phyloP scores from a whole-genome alignment of 2,113 vertebrate genomes.

The Zingel zingel region DNA sequence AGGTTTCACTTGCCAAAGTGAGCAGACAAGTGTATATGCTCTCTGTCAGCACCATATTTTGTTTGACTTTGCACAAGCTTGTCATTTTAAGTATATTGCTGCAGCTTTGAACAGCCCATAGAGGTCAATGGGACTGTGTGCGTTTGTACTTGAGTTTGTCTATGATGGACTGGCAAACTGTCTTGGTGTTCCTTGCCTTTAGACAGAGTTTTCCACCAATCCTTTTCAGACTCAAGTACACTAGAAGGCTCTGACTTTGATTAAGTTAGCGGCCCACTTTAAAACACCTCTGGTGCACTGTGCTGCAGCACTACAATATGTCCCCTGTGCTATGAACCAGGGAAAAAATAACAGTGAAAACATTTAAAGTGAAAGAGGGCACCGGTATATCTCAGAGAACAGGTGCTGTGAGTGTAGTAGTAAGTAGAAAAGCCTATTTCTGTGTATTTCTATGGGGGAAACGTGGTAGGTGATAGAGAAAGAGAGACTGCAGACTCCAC shows the following conservation, averaged over 20 bases:
- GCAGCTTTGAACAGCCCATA: conserved; percentile 1
- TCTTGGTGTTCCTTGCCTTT: not conserved
- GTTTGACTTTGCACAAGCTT: not conserved
- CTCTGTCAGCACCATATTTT: not conserved
- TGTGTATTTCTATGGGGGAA: conserved; percentile 3
- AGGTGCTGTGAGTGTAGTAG: conserved; percentile 7
- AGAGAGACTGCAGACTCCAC: conserved; percentile 25
- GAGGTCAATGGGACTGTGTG: not conserved
- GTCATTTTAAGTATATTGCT: not conserved
- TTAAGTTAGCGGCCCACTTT: conserved; percentile 52
- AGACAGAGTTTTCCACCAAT: conserved; percentile 20
- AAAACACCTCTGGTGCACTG: conserved; percentile 35
- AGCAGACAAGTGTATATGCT: not conserved
- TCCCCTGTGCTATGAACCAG: conserved; percentile 23
- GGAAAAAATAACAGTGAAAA: conserved; percentile 36
- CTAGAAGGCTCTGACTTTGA: conserved; percentile 49
- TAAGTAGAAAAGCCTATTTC: not conserved
- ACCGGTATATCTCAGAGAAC: conserved; percentile 33
- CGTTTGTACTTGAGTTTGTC: not conserved
- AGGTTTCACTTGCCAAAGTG: not conserved
- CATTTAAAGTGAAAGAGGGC: conserved; percentile 11
- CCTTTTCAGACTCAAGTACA: conserved; percentile 35
- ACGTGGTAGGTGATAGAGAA: not conserved
- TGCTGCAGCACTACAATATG: conserved; percentile 23
- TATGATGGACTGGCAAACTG: not conserved